A percentile compares a stretch with the other conserved stretches of the same genome.
Conservation (phyloP, 2,797 vertebrate species). For the Spinibarbus caldwelli region DNA sequence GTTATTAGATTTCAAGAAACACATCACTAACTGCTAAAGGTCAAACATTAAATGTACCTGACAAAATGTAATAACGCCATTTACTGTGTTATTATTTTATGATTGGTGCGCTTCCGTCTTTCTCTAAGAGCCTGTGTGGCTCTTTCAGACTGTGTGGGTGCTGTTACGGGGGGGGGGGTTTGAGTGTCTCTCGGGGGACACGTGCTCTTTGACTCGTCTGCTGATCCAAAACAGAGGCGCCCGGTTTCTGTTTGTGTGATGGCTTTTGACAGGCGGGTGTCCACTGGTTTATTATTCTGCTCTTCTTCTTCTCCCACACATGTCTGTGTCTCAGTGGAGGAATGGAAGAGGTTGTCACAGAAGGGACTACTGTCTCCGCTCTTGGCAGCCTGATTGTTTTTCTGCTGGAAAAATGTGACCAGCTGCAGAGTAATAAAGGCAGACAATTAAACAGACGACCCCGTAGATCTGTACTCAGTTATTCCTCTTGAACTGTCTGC, state of each 20-base stretch:
- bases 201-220: conserved; percentile 16
- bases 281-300: conserved; percentile 8
- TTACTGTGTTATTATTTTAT: conserved; percentile 9
- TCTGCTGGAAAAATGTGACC: neutral
- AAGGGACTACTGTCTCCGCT: neutral
- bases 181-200: conserved; percentile 14
- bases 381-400: conserved; percentile 17
- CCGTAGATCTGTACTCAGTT: neutral
- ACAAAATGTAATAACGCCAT: conserved; percentile 15
- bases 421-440: neutral
- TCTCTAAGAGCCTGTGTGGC: neutral
- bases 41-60: conserved; percentile 18
- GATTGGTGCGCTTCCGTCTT: conserved; percentile 2
- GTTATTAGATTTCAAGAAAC: conserved; percentile 26
- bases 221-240: conserved; percentile 33
- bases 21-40: conserved; percentile 23
- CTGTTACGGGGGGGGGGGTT: neutral
- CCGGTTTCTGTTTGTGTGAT: conserved; percentile 30
- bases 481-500: neutral
- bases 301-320: conserved; percentile 14
- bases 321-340: conserved; percentile 24
- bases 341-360: conserved; percentile 24
- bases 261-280: conserved; percentile 33
- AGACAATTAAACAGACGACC: neutral
- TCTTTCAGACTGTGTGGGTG: neutral